phyloP scores from a whole-genome alignment of 1,140 invertebrate genomes.

The Brachystomella parvula region DNA sequence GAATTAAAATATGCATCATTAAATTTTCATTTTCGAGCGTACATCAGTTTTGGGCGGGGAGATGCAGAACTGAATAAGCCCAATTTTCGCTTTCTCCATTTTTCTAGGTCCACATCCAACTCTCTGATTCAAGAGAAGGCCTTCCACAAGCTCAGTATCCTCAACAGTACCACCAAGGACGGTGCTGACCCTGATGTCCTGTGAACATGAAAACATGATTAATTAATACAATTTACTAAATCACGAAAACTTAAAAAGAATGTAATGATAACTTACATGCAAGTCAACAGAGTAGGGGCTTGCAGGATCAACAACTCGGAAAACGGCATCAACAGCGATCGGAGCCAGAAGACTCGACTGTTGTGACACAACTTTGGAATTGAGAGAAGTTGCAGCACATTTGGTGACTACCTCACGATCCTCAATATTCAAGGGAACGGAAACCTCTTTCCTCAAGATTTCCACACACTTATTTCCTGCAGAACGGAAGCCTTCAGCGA shows the following conservation, averaged over 20 bases:
- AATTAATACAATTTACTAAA: constrained; percentile 8
- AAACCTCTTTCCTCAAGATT: constrained; percentile 55
- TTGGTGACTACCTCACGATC: constrained; percentile 84
- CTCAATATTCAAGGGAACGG: constrained; percentile 73
- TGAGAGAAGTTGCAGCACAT: constrained; percentile 92
- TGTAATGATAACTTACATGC: constrained; percentile 41
- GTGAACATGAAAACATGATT: constrained; percentile 18
- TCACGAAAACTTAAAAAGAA: not conserved
- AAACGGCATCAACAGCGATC: constrained; percentile 92
- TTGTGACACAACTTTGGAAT: constrained; percentile 98
- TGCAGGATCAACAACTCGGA: constrained; percentile 69
- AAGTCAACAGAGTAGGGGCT: constrained; percentile 57
- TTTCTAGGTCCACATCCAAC: constrained; percentile 81
- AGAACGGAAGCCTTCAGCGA: constrained; percentile 92
- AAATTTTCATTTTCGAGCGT: constrained; percentile 42
- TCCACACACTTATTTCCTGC: constrained; percentile 77
- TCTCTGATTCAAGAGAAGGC: constrained; percentile 86
- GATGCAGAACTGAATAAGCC: constrained; percentile 98
- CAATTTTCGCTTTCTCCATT: constrained; percentile 97
- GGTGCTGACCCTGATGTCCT: constrained; percentile 91
- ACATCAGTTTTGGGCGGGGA: constrained; percentile 99
- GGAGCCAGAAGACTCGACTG: constrained; percentile 90
- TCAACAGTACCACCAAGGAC: constrained; percentile 96
- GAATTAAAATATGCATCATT: constrained; percentile 1
- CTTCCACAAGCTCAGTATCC: constrained; percentile 92